Base-by-base conservation (phyloP, 2,888 invertebrate genomes). In the Drosophila ezoana region DNA sequence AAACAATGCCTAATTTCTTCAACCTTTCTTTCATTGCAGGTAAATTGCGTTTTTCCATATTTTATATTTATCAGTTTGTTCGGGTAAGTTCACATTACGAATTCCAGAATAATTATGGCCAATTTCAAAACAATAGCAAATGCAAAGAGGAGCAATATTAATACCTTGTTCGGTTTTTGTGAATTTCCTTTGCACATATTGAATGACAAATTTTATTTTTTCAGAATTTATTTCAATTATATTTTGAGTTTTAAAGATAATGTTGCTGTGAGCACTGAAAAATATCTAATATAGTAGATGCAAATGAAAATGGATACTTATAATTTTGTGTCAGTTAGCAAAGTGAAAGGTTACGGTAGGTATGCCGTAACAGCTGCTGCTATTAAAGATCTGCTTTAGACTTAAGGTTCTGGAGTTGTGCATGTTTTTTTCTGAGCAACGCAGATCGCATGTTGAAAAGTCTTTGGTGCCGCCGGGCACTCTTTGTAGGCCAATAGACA, bases 81-180 rank as follows among this genome's bases (percentile, higher is more conserved):
- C 43, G 20, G 41, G 56, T 44, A 52, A 57, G 56, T 4, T 79
- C 54, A 87, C 1, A 60, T 16, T 16, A 72, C 8, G 14, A 83
- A 67, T 51, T 89, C 84, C 41, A 77, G 16, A 3, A 70, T 8
- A 35, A 84, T 58, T 9, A 86, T 70, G 20, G 59, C 23, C 20
- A 83, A 2, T 18, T 87, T 88, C 0, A 87, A 35, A 11, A 74
- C 4, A 43, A 80, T 64, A 3, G 89, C 87, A 4, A 75, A n/a
- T 4, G 18, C 23, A 45, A 72, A 88, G 2, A 88, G 54, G n/a
- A 41, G 33, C 38, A 83, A 28, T 4, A 83, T 53, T 18, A 83
- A 32, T 0, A 41, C 4, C 33, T 74, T 85, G 23, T 57, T 72
- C n/a, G 73, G 67, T 23, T 14, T 77, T 3, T 63, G 28, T 23